Evolutionary conservation across 2,888 invertebrate species (phyloP), one percentile per base, ranked within the genome.

Genomic region (Dascillus cervinus): DNA sequence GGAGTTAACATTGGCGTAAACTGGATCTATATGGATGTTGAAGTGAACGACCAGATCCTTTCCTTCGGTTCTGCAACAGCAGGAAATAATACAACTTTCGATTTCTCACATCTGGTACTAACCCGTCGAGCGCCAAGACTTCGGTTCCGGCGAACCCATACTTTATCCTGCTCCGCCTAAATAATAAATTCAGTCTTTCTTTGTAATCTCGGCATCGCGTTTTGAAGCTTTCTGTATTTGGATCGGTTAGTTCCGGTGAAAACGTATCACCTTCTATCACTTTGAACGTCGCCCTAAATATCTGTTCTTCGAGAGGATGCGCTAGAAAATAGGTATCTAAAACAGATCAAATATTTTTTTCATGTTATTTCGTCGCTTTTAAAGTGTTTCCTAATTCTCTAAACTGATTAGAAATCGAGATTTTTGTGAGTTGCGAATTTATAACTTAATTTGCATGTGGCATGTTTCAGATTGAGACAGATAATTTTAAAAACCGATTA

Each of bases 61-160:
- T 20, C 74, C 76, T 51, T 80, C 80, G 32, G 71, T 69, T 14
- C 80, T 82, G 58, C 20, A 63, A 26, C 9, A 38, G 29, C 26
- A 37, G 38, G 23, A 41, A 32, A 46, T 37, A 17, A 17, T 17
- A 17, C 4, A 17, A 17, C 17, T 17, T 17, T 17, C 8, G 8
- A 17, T 4, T 17, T n/a, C n/a, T n/a, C n/a, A n/a, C n/a, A 27
- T 2, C 9, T 10, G 15, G 27, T 32, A 40, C 40, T 72, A 67
- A 88, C 88, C 83, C 87, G 62, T 90, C 89, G 29, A 90, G 71
- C 11, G 89, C 89, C 29, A 90, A 69, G 33, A 89, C 79, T 57
- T 90, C 89, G 13, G 82, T 79, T 11, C 79, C 76, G 38, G 83
- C 72, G 59, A 85, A 90, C 34, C 85, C 80, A 46, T 82, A 75